A percentile compares a stretch with the other conserved stretches of the same genome.
These are phyloP conservation scores for Liopterus haemorrhoidalis DNA, from an alignment of 2,888 invertebrate genomes.

Conservation along the genomic window DNA sequence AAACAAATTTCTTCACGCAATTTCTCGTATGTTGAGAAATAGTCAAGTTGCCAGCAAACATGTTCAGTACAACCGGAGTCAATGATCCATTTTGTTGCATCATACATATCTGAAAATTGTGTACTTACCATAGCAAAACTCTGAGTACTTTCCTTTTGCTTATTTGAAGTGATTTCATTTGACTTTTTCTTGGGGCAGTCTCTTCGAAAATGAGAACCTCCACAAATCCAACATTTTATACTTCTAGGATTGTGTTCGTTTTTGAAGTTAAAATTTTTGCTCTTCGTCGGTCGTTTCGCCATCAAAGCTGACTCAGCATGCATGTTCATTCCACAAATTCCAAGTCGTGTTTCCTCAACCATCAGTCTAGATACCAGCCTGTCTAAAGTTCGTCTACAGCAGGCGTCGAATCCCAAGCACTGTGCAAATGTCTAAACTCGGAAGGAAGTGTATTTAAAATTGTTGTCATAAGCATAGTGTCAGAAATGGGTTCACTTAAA, in stretches of 20 bases:
- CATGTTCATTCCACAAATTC: conserved; percentile 5
- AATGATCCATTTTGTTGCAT: conserved; percentile 16
- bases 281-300: too few species aligned
- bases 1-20: conserved; percentile 10
- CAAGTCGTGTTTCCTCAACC: conserved; percentile 17
- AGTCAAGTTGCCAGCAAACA: conserved; percentile 19
- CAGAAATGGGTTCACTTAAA: conserved; percentile 9
- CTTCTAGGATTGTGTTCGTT: too few species aligned
- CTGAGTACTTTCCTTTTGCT: too few species aligned
- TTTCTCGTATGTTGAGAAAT: conserved; percentile 16
- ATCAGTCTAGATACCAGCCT: conserved; percentile 18
- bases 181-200: too few species aligned
- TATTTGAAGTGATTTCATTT: too few species aligned
- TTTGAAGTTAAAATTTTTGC: too few species aligned
- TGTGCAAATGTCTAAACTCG: conserved; percentile 21
- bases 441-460: conserved; percentile 17
- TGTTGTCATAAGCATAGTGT: conserved; percentile 20
- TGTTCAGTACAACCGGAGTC: conserved; percentile 22
- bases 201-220: too few species aligned
- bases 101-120: too few species aligned
- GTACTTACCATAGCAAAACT: too few species aligned
- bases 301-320: conserved; percentile 16
- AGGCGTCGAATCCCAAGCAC: conserved; percentile 25
- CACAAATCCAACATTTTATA: too few species aligned
- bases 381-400: conserved; percentile 10